A percentile compares a stretch with the other conserved stretches of the same genome.
These are phyloP conservation scores for Acleris laterana DNA, from an alignment of 2,888 invertebrate genomes.

Conservation along the genomic window DNA sequence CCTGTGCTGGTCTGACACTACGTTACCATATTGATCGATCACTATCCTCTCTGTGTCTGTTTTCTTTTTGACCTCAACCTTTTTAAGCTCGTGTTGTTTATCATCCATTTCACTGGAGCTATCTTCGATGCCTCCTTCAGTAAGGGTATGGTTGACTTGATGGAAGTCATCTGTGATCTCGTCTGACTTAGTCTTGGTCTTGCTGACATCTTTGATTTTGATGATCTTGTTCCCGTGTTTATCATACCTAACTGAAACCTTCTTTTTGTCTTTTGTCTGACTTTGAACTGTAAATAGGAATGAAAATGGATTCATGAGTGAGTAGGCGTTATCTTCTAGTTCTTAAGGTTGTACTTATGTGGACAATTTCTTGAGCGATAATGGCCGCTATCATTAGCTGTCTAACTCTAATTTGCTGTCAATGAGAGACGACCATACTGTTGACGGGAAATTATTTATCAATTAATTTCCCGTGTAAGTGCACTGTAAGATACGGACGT, in stretches of 20 bases:
- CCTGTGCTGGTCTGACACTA: conserved; percentile 27
- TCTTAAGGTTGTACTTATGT: too few relatives aligned
- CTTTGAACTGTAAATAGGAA: conserved; percentile 7
- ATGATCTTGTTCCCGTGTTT: conserved; percentile 1
- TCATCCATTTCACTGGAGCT: conserved; percentile 2
- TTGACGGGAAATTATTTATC: too few relatives aligned
- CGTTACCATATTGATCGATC: conserved; percentile 25
- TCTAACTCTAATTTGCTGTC: too few relatives aligned
- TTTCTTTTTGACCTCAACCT: conserved; percentile 16
- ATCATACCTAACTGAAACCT: too few relatives aligned
- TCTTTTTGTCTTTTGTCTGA: conserved; percentile 1
- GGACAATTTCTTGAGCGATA: too few relatives aligned
- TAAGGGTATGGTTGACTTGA: conserved; percentile 21
- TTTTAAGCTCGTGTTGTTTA: conserved; percentile 2
- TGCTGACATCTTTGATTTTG: not conserved
- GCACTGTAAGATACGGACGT: too few relatives aligned
- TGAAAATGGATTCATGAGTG: too few relatives aligned
- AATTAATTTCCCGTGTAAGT: too few relatives aligned
- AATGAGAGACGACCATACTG: too few relatives aligned
- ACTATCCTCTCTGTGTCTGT: conserved; percentile 20
- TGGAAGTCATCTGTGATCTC: not conserved
- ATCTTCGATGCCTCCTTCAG: conserved; percentile 10
- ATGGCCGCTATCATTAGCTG: too few relatives aligned
- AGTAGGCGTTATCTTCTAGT: too few relatives aligned
- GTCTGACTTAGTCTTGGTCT: conserved; percentile 2